Percentiles rank a stretch among this genome's conserved stretches.
phyloP scores from a whole-genome alignment of 2,797 vertebrate species.

The Micrastur ruficollis region DNA sequence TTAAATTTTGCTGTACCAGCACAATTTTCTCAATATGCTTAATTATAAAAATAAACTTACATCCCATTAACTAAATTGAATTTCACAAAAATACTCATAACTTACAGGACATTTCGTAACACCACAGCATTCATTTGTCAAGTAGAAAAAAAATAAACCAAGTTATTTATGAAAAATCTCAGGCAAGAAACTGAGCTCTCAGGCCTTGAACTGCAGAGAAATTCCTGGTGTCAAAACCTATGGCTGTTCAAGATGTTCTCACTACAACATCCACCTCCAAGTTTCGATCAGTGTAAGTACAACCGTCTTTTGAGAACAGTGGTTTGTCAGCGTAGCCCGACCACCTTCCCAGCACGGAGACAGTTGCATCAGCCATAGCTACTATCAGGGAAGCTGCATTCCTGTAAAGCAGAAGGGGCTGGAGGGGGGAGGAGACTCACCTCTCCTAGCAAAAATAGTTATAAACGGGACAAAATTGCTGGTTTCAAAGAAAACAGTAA shows the following conservation, averaged over 20 bases:
- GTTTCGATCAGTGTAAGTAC: background rate
- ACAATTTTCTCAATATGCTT: background rate
- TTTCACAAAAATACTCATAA: background rate
- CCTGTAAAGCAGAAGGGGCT: background rate
- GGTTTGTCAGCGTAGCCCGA: rapidly evolving
- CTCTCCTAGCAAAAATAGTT: background rate
- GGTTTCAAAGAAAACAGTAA: background rate
- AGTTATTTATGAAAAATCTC: background rate
- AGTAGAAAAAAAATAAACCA: background rate
- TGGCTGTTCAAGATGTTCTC: background rate
- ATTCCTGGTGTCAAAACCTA: background rate
- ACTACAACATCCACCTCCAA: background rate
- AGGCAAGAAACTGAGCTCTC: background rate
- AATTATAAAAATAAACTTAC: background rate
- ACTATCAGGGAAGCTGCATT: background rate
- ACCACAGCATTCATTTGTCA: background rate
- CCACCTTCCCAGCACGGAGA: background rate
- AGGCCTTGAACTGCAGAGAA: background rate
- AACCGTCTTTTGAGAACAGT: background rate
- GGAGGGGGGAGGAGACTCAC: background rate
- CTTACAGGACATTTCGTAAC: background rate
- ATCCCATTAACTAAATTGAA: background rate
- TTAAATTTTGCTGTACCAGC: background rate
- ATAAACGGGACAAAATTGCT: background rate
- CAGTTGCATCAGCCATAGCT: background rate